Evolutionary conservation across 2,113 vertebrate genomes (phyloP).

Genomic region (Callaeas wilsoni): DNA sequence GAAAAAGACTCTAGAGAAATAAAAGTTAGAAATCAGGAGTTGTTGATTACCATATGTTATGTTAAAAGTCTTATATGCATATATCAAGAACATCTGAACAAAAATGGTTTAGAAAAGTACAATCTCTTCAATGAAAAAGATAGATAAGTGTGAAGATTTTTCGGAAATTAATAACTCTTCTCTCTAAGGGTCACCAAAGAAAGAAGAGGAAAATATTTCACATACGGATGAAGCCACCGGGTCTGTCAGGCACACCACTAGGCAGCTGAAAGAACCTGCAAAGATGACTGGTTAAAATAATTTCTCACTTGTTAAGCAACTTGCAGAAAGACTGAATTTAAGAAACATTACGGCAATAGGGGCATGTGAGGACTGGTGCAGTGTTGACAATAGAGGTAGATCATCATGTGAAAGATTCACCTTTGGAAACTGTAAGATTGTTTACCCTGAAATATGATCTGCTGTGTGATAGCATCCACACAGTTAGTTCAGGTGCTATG

Average conservation of each 20-base stretch:
- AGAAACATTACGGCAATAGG: neutral
- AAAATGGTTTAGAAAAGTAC: neutral
- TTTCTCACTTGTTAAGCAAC: neutral
- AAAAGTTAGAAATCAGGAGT: neutral
- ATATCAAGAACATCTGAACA: neutral
- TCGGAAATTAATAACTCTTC: neutral
- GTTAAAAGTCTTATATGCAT: neutral
- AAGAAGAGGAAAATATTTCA: neutral
- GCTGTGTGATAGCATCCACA: neutral
- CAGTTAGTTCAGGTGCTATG: neutral
- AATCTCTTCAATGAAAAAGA: neutral
- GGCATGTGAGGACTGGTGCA: neutral
- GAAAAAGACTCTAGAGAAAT: neutral
- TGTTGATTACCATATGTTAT: neutral
- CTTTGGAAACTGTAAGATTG: neutral
- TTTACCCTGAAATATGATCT: neutral
- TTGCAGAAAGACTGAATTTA: neutral
- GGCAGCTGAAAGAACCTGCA: neutral
- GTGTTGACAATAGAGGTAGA: neutral
- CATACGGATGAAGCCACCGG: neutral
- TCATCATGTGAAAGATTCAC: neutral
- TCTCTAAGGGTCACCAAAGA: neutral
- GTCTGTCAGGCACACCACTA: neutral
- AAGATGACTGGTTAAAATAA: neutral
- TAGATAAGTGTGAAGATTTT: neutral